Evolutionary conservation across 2,797 vertebrate genomes (phyloP).

Genomic region (Lithobates sylvaticus): DNA sequence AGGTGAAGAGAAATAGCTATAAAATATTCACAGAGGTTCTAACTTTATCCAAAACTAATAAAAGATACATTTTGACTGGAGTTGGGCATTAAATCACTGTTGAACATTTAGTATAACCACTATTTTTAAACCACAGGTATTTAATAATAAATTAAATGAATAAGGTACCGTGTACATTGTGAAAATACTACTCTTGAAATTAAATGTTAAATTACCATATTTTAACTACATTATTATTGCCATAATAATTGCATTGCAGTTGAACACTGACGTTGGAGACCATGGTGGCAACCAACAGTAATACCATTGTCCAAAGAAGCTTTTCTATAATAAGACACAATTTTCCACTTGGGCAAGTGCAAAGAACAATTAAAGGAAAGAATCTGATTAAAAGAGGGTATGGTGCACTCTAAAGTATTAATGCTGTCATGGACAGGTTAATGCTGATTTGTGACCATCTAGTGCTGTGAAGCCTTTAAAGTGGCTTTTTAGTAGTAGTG

Average conservation of each 20-base stretch:
- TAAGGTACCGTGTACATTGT: not conserved
- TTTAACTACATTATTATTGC: not conserved
- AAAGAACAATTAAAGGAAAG: constrained; percentile 57
- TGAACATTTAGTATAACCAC: not conserved
- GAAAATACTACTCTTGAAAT: not conserved
- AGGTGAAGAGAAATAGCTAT: no score
- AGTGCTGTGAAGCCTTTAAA: constrained; percentile 28
- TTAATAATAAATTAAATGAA: not conserved
- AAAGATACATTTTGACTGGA: not conserved
- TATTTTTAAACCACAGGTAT: not conserved
- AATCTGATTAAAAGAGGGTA: constrained; percentile 16
- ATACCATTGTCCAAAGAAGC: constrained; percentile 41
- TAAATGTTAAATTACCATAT: constrained; percentile 23
- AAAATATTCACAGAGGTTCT: no score
- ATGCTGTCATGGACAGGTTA: constrained; percentile 41
- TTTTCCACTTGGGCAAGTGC: constrained; percentile 36
- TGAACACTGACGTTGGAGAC: constrained; percentile 11
- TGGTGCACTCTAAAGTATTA: constrained; percentile 37
- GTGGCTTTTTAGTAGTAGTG: constrained; percentile 8
- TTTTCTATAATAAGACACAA: constrained; percentile 37
- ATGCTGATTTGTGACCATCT: constrained; percentile 45
- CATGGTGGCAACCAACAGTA: constrained; percentile 47
- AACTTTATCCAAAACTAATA: no score
- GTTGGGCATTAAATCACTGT: not conserved
- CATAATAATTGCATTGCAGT: constrained; percentile 6